Percentiles rank a stretch among this genome's conserved stretches.
Conservation (phyloP, 2,113 vertebrate genomes). For the Peromyscus polionotus region DNA sequence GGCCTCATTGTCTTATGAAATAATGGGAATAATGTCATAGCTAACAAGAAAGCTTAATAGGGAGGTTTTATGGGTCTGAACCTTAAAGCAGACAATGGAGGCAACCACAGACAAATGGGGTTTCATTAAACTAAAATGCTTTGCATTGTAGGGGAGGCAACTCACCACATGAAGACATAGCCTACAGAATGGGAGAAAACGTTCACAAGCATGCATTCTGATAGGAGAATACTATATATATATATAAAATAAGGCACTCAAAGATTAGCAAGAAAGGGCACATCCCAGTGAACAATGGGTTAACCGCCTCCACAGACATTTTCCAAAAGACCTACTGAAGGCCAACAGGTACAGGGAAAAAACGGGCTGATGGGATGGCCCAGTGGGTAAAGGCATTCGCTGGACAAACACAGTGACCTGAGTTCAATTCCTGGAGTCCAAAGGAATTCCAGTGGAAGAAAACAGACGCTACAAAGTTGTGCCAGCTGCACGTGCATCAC, state of each 20-base stretch:
- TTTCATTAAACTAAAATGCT: background rate
- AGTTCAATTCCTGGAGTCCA: background rate
- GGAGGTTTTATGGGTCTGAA: background rate
- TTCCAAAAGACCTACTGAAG: background rate
- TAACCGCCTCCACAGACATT: background rate
- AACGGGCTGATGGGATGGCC: background rate
- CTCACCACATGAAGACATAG: background rate
- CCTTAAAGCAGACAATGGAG: background rate
- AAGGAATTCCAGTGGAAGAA: background rate
- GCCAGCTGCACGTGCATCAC: background rate
- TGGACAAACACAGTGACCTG: background rate
- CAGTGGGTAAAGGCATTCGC: background rate
- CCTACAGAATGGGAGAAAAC: background rate
- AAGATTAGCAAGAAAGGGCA: background rate
- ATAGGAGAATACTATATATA: background rate
- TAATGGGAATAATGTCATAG: conserved; percentile 5
- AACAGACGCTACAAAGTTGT: too few relatives aligned
- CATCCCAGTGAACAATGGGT: background rate
- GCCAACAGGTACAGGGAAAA: background rate
- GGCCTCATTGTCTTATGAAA: background rate
- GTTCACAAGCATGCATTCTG: background rate
- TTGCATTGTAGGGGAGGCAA: background rate
- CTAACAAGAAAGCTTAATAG: conserved; percentile 37
- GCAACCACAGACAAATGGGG: background rate
- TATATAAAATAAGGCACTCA: background rate